Conservation (phyloP, 2,113 vertebrate species). For the Diadophis punctatus region DNA sequence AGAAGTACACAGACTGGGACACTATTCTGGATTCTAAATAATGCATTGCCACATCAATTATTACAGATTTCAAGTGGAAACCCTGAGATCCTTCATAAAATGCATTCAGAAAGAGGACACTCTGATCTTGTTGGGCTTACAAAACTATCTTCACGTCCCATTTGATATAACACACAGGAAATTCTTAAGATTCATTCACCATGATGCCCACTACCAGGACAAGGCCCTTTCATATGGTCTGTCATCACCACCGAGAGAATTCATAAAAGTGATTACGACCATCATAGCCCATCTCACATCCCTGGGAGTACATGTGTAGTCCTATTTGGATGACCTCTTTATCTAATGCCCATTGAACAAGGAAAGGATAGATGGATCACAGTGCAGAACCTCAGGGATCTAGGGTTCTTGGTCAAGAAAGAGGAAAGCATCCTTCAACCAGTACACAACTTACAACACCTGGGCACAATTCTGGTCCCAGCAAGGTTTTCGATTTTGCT, state of each 20-base stretch:
- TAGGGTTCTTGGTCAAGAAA: neutral
- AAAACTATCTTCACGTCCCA: neutral
- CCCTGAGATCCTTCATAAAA: neutral
- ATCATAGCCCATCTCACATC: neutral
- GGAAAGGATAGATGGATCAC: neutral
- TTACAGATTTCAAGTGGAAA: neutral
- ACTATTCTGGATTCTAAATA: neutral
- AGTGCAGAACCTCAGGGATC: neutral
- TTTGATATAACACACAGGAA: neutral
- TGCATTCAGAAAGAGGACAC: neutral
- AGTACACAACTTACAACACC: neutral
- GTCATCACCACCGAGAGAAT: neutral
- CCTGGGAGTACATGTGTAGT: neutral
- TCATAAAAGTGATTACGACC: neutral
- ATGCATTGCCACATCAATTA: neutral
- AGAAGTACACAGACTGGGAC: neutral
- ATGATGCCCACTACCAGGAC: neutral
- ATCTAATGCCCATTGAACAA: neutral
- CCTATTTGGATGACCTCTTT: neutral
- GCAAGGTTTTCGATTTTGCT: neutral
- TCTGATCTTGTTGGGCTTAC: neutral
- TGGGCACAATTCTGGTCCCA: neutral
- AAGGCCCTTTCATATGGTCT: neutral
- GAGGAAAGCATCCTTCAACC: neutral
- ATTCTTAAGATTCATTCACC: neutral